Conservation (phyloP, 1,140 invertebrate genomes). For the Pissodes strobi region DNA sequence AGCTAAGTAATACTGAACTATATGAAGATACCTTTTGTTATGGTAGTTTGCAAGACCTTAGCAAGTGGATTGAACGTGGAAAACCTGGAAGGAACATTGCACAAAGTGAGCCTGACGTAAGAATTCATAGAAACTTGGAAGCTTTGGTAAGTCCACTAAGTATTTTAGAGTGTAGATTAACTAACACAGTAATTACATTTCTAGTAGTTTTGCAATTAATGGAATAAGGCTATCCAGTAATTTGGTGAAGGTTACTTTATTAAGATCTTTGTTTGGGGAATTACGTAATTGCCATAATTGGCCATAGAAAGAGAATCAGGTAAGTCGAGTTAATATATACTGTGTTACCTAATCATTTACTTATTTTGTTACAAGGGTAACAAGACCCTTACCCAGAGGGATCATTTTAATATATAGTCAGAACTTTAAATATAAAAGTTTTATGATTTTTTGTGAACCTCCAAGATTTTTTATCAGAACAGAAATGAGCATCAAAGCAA, state of each 20-base stretch:
- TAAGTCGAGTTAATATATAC: too few relatives aligned
- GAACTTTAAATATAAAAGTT: too few relatives aligned
- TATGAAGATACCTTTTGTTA: slow-evolving; percentile 47
- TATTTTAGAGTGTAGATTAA: background rate
- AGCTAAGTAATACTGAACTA: slow-evolving; percentile 56
- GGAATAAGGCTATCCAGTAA: background rate
- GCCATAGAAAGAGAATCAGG: too few relatives aligned
- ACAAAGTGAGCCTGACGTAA: slow-evolving; percentile 53
- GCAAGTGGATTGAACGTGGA: slow-evolving; percentile 34
- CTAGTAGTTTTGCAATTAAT: background rate
- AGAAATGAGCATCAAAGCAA: too few relatives aligned
- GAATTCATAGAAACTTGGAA: slow-evolving; percentile 38
- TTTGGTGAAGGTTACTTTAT: background rate
- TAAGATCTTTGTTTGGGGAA: too few relatives aligned
- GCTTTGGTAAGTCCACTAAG: slow-evolving; percentile 27
- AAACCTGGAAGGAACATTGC: slow-evolving; percentile 36
- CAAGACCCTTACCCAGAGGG: too few relatives aligned
- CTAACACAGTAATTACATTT: background rate
- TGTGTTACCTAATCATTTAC: too few relatives aligned
- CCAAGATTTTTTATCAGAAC: too few relatives aligned
- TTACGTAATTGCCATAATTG: too few relatives aligned
- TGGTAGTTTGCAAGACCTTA: slow-evolving; percentile 53
- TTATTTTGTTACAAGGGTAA: too few relatives aligned
- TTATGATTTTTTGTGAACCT: too few relatives aligned
- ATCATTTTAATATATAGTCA: too few relatives aligned